Percentiles rank a stretch among this genome's conserved stretches.
phyloP scores from a whole-genome alignment of 2,888 invertebrate species.

The Nephrotoma guestfalica region DNA sequence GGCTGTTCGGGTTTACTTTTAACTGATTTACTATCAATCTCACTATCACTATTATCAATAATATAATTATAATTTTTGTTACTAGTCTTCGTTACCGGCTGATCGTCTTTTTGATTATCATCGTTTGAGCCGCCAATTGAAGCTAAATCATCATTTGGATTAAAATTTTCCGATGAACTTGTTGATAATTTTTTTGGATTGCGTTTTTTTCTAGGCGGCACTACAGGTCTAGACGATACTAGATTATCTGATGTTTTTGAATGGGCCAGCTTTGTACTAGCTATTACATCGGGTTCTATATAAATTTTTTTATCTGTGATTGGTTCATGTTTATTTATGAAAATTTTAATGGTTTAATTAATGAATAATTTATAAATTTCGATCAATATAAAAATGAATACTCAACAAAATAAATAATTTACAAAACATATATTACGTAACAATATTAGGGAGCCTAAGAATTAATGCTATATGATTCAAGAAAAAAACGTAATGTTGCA shows the following conservation, averaged over 20 bases:
- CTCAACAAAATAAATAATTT: background rate
- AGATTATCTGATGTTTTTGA: constrained; percentile 33
- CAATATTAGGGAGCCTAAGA: background rate
- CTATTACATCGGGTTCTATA: constrained; percentile 78
- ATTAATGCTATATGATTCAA: too few species aligned
- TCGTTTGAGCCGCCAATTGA: constrained; percentile 16
- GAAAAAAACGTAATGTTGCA: too few species aligned
- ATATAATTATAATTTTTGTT: background rate
- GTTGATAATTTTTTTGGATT: constrained; percentile 34
- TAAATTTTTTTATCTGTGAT: background rate
- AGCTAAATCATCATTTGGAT: constrained; percentile 25
- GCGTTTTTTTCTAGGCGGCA: constrained; percentile 69
- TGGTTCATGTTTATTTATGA: background rate
- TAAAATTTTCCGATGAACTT: constrained; percentile 30
- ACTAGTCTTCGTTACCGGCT: constrained; percentile 20
- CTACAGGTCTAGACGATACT: constrained; percentile 40
- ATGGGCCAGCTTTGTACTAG: constrained; percentile 63
- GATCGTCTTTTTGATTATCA: constrained; percentile 17
- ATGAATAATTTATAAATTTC: background rate
- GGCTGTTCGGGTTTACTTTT: background rate
- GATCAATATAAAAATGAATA: background rate
- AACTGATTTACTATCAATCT: background rate
- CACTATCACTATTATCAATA: background rate
- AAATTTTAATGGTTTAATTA: background rate
- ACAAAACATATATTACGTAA: background rate